Evolutionary conservation across 2,888 invertebrate genomes (phyloP), one percentile per base, ranked within the genome.

Genomic region (Drosophila quinaria): DNA sequence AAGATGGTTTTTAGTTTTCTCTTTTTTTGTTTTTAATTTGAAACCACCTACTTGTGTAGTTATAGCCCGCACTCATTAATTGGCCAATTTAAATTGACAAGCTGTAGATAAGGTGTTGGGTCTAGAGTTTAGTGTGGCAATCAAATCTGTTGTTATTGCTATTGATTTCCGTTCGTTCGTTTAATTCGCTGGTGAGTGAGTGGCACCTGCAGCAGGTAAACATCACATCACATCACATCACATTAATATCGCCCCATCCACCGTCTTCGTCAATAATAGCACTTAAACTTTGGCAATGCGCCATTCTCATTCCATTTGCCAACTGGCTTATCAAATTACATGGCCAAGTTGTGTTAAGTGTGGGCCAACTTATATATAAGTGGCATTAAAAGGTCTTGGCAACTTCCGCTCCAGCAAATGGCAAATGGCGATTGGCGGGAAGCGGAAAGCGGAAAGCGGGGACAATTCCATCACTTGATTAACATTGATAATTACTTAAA

Each of bases 261-360:
- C 4, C 49, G 31, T 13, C 35, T 11, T 39, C 15, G 25, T 25
- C 25, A 25, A 25, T 25, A 46, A 59, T 17, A 41, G 39, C 59
- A 59, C 59, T 59, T 59, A 39, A 49, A 49, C 68, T 61, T 74
- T 66, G 54, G 25, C 71, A 50, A 44, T 72, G 54, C 59, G 71
- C 59, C 66, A 65, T 61, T 50, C 29, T 25, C 51, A 44, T 52
- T 62, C 29, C 49, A 54, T 22, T 47, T 49, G 58, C 49, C 71
- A 71, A 46, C 56, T 19, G 80, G 66, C 83, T 87, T 87, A 87
- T 87, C 82, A 73, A 85, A 81, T 87, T 87, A 81, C 83, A 85
- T 74, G 87, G 77, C 76, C 87, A 73, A 76, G 66, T 55, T 51
- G 61, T 59, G 60, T 71, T 51, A 50, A 46, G 58, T 49, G 41